Percentiles rank a stretch among this genome's conserved stretches.
phyloP scores from a whole-genome alignment of 1,140 invertebrate species.

The Drosophila murphyi region DNA sequence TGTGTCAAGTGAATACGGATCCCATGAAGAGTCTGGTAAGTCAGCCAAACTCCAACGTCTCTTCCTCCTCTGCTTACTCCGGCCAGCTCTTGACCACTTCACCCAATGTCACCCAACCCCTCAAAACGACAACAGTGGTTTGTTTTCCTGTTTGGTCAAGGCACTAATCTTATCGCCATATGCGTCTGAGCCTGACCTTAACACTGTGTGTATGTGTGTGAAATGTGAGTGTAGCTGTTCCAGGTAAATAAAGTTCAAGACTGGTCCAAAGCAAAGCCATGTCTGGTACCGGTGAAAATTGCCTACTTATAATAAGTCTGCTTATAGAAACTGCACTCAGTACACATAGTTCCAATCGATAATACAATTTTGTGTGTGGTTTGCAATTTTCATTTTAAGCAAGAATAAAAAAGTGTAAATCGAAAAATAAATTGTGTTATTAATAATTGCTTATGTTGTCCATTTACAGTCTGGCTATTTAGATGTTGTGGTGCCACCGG shows the following conservation, averaged over 20 bases:
- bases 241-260: conserved; percentile 15
- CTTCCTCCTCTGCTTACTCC: neutral
- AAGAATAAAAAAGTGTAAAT: too few relatives aligned
- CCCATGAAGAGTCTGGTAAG: conserved; percentile 95
- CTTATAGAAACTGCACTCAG: too few relatives aligned
- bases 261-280: neutral
- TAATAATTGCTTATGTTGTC: neutral
- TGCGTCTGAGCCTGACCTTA: conserved; percentile 40
- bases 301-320: neutral
- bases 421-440: neutral
- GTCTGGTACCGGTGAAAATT: neutral
- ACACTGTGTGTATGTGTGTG: conserved; percentile 15
- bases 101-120: neutral
- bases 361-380: too few relatives aligned
- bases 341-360: too few relatives aligned
- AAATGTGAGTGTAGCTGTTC: neutral
- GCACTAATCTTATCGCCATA: conserved; percentile 50
- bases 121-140: conserved; percentile 28
- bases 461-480: conserved; percentile 90
- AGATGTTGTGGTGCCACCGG: conserved; percentile 93
- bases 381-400: too few relatives aligned
- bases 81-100: conserved; percentile 4
- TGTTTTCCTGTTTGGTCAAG: conserved; percentile 25
- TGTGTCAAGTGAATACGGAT: conserved; percentile 96
- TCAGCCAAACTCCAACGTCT: conserved; percentile 30